Evolutionary conservation across 2,113 vertebrate species (phyloP).

Genomic region (Noturus placidus): DNA sequence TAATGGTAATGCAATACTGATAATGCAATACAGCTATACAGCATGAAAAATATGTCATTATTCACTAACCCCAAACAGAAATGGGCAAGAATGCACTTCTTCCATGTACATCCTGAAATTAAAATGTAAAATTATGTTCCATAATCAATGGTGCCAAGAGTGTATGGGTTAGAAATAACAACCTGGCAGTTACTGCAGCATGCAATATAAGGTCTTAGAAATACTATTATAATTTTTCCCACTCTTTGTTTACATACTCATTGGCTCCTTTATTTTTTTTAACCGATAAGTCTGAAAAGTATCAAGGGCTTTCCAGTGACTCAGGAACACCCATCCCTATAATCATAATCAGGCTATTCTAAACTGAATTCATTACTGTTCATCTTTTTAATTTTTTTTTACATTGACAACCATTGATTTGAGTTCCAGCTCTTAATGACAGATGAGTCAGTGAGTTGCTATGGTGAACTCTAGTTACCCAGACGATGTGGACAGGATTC

Average conservation of each 20-base stretch:
- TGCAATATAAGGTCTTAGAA: neutral
- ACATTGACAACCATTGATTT: slow-evolving; percentile 30
- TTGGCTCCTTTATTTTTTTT: neutral
- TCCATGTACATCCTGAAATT: neutral
- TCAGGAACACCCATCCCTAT: neutral
- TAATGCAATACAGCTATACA: neutral
- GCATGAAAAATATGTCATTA: neutral
- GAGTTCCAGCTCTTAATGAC: slow-evolving; percentile 21
- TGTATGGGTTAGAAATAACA: neutral
- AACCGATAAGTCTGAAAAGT: neutral
- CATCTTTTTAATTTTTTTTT: too few species aligned
- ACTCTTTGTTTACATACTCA: neutral
- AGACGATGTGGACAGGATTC: slow-evolving; percentile 23
- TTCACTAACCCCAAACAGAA: neutral
- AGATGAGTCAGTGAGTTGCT: slow-evolving; percentile 49
- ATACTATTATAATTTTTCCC: neutral
- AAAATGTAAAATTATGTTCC: neutral
- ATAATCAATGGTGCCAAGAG: neutral
- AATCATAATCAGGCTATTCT: neutral
- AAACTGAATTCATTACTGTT: too few species aligned
- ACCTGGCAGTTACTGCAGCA: too few species aligned
- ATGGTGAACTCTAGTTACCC: slow-evolving; percentile 47
- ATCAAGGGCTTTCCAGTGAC: neutral
- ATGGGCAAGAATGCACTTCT: neutral
- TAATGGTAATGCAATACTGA: too few species aligned